Evolutionary conservation across 2,113 vertebrate species (phyloP).

Genomic region (Lanius ludovicianus): DNA sequence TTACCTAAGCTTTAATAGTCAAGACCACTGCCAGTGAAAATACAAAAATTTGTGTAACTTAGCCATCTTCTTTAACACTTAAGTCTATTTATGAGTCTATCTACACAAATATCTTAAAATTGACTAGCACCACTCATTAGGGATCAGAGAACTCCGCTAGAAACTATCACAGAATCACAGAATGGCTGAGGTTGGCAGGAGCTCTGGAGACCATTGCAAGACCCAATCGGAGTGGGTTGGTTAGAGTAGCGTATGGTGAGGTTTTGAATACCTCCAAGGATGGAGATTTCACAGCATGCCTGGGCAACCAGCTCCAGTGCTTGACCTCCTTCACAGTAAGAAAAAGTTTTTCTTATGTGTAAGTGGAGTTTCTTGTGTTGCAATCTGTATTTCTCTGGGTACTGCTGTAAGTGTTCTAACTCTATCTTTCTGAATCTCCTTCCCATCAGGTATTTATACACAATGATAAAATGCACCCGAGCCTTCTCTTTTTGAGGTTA

Average conservation of each 20-base stretch:
- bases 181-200: neutral
- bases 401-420: neutral
- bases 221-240: neutral
- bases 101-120: neutral
- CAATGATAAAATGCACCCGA: neutral
- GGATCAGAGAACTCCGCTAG: neutral
- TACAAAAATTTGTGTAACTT: neutral
- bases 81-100: neutral
- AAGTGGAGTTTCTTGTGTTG: neutral
- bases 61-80: neutral
- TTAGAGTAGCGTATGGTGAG: neutral
- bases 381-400: neutral
- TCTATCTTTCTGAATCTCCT: neutral
- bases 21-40: neutral
- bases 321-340: neutral
- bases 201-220: neutral
- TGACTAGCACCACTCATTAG: neutral
- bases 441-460: neutral
- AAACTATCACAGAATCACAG: neutral
- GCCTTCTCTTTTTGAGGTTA: neutral
- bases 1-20: neutral
- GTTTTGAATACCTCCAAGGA: neutral
- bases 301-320: neutral
- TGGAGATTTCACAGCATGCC: neutral
- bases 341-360: neutral